Conservation (phyloP, 2,113 vertebrate genomes). For the Chunga burmeisteri region DNA sequence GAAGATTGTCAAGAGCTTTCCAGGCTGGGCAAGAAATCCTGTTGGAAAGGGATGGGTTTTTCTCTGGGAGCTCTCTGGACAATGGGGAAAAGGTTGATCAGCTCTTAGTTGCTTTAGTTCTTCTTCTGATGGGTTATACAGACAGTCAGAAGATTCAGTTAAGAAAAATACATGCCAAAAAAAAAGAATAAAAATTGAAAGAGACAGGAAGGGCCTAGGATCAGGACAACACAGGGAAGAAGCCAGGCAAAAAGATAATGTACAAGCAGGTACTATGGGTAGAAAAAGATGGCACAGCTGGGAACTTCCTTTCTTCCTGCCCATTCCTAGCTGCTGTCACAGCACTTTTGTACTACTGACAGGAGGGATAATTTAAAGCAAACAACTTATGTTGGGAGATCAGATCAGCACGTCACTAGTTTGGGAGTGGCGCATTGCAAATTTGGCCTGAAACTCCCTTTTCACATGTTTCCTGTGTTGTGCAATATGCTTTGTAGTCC, state of each 20-base stretch:
- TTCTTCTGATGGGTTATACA: not conserved
- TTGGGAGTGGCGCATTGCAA: conserved; percentile 39
- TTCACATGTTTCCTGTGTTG: conserved; percentile 39
- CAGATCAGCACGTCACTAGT: conserved; percentile 32
- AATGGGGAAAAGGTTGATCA: not conserved
- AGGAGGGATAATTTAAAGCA: conserved; percentile 31
- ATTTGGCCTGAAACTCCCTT: conserved; percentile 48
- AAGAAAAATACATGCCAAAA: not conserved
- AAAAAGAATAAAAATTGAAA: not conserved
- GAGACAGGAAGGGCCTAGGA: not conserved
- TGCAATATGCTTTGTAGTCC: conserved; percentile 46
- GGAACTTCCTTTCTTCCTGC: not conserved
- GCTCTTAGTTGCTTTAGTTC: not conserved
- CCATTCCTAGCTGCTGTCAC: conserved; percentile 11
- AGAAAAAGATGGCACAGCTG: not conserved
- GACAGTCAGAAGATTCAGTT: not conserved
- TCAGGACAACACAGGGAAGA: not conserved
- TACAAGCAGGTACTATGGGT: not conserved
- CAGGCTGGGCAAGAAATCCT: not conserved
- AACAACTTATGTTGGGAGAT: conserved; percentile 38
- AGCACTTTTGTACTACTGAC: conserved; percentile 27
- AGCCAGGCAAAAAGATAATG: not conserved
- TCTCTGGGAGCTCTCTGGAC: not conserved
- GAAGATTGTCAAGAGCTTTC: not conserved
- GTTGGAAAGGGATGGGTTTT: not conserved